Base-by-base conservation (phyloP, 2,888 invertebrate genomes). In the Leuctra nigra region DNA sequence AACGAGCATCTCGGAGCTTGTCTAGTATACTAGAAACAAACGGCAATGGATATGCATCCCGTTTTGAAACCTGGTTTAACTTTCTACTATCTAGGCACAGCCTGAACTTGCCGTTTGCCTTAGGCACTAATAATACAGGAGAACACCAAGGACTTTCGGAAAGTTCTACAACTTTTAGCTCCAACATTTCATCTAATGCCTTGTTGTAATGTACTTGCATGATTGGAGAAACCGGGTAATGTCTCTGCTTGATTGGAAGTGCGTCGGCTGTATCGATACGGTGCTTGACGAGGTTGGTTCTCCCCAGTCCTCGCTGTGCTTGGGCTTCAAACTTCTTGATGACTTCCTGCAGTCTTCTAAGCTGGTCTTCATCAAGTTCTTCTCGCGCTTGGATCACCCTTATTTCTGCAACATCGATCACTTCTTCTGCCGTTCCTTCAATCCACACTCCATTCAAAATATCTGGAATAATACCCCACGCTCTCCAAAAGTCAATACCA, bases 181-280 rank as follows among this genome's bases (percentile, higher is more conserved):
- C 52, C 1, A 69, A 23, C 68, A 69, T 69, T 2, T 64, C 48
- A 33, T 68, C 67, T 1, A 69, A 61, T 56, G 69, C 67, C 7
- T 53, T 41, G 33, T 63, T 44, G 3, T 64, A 46, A 2, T 54
- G 14, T 1, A 39, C 52, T 44, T 60, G 59, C 7, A 39, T 53
- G n/a, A 36, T 56, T 9, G 61, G 58, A 24, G 61, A 60, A 20
- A 64, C 18, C 4, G 59, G 61, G 47, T 61, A 58, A 23, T 61
- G 57, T 14, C 63, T 38, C 48, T 62, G 60, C 20, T 62, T 63
- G 9, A 63, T 47, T 0, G 62, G 62, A 6, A 4, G n/a, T 3
- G 56, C 33, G 41, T 4, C 18, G 1, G 7, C 29, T 11, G 29
- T 29, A 29, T 29, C 29, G 29, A 29, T 29, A 29, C 6, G 6